Base-by-base conservation (phyloP, 1,140 invertebrate species). In the Drosophila neocordata region DNA sequence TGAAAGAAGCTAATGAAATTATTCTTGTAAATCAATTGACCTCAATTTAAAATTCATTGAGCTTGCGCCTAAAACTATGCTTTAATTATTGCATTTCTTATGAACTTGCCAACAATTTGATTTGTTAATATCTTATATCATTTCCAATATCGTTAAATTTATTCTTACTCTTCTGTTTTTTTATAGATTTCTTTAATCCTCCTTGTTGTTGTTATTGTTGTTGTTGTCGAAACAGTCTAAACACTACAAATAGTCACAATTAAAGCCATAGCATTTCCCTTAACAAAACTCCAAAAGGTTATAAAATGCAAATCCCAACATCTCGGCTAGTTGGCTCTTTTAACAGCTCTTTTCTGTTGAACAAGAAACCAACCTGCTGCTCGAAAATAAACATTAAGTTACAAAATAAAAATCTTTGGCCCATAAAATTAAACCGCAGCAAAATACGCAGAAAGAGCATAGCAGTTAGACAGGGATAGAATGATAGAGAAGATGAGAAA, bases 391-490 rank as follows among this genome's bases (percentile, higher is more conserved):
- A 85, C 81, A 85, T 85, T 80, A 85, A 85, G 81, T 85, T 74
- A 85, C 81, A 85, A 85, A 85, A 85, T 85, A 85, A 84, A 56
- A 84, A 85, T 77, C 81, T 84, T 69, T 84, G 80, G 77, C 56
- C 81, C 81, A 84, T 84, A 84, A 85, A 85, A 85, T 85, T 80
- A 85, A 85, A 77, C 83, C 73, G 59, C 80, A 85, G 64, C 73
- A 66, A 77, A 79, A 79, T 75, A 84, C 79, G 79, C 69, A 73
- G 79, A 76, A 82, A 71, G 67, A 31, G 31, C 51, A 24, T 31
- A 31, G 37, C 15, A 58, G 27, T 31, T 37, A 4, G 38, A 65
- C 38, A 52, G 58, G 38, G 65, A 72, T 31, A 57, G 64, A 58
- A 61, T 13, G 64, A n/a, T 22, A 62, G 12, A 31, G 48, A 38